These are phyloP conservation scores for Rhizomys pruinosus DNA, from an alignment of 2,113 vertebrate genomes.

Conservation along the genomic window DNA sequence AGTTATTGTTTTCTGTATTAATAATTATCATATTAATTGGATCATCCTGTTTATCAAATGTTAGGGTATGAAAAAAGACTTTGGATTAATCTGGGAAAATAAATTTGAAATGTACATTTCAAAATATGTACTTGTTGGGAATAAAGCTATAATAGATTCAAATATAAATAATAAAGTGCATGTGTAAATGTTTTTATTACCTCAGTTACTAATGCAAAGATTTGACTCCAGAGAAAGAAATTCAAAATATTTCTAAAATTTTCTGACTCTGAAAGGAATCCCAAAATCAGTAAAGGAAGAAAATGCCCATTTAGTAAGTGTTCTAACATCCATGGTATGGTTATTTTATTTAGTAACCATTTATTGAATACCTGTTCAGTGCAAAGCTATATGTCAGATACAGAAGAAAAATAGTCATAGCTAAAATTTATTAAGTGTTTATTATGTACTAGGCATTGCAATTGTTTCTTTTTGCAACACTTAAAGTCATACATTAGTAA, in stretches of 20 bases:
- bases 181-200: slow-evolving; percentile 41
- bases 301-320: slow-evolving; percentile 44
- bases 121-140: slow-evolving; percentile 33
- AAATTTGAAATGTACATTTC: slow-evolving; percentile 37
- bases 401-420: neutral
- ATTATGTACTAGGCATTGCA: slow-evolving; percentile 24
- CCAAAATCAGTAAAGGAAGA: slow-evolving; percentile 45
- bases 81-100: slow-evolving; percentile 51
- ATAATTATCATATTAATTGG: slow-evolving; percentile 63
- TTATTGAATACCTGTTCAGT: slow-evolving; percentile 44
- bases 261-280: slow-evolving; percentile 48
- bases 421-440: slow-evolving; percentile 36
- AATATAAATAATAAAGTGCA: slow-evolving; percentile 49
- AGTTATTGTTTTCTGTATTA: slow-evolving; percentile 63
- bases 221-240: slow-evolving; percentile 49
- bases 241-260: slow-evolving; percentile 44
- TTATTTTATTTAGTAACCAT: slow-evolving; percentile 47
- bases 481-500: slow-evolving; percentile 16
- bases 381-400: neutral
- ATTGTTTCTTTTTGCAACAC: slow-evolving; percentile 23
- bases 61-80: slow-evolving; percentile 41
- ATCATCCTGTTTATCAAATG: slow-evolving; percentile 62
- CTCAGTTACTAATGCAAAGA: slow-evolving; percentile 20
- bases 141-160: slow-evolving; percentile 44
- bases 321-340: slow-evolving; percentile 39